phyloP scores from a whole-genome alignment of 2,113 vertebrate genomes.

The Micromys minutus region DNA sequence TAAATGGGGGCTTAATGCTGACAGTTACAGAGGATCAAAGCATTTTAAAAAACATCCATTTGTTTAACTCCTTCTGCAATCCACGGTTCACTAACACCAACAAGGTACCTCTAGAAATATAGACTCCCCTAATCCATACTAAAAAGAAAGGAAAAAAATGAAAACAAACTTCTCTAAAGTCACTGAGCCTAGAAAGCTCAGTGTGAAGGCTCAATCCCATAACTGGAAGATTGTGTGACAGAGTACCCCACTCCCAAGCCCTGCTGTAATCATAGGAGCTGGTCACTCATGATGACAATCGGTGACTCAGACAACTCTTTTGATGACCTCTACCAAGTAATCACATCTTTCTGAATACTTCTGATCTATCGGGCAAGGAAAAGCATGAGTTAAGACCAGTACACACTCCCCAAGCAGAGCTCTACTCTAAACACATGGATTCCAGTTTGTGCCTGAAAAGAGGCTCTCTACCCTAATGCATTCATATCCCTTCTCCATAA shows the following conservation, averaged over 20 bases:
- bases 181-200: neutral
- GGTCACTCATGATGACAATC: neutral
- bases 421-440: neutral
- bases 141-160: conserved; percentile 28
- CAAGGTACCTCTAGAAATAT: neutral
- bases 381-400: neutral
- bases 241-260: neutral
- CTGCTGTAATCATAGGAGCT: neutral
- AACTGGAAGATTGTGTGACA: neutral
- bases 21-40: neutral
- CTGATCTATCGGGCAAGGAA: too few species aligned
- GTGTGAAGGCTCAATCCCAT: neutral
- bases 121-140: neutral
- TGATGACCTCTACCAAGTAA: neutral
- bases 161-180: neutral
- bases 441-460: neutral
- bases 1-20: neutral
- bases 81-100: neutral
- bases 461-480: neutral
- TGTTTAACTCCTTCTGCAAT: neutral
- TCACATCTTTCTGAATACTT: neutral
- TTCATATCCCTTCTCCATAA: neutral
- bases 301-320: neutral
- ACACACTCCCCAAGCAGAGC: neutral
- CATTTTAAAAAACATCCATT: conserved; percentile 35